Base-by-base conservation (phyloP, 2,797 vertebrate genomes). In the Brachyalestes nurse region DNA sequence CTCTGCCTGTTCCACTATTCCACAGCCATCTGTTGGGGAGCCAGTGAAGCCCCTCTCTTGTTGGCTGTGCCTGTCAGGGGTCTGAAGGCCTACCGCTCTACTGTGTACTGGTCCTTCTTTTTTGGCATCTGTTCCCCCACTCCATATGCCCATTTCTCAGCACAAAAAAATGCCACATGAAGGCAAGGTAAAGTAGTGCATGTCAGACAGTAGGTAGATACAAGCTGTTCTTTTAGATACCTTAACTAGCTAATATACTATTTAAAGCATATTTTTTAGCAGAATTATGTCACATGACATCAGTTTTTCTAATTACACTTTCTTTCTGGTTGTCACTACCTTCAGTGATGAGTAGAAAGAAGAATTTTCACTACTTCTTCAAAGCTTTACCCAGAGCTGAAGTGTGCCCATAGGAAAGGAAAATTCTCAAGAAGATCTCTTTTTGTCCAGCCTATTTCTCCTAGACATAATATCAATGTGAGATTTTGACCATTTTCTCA, bases 11-110 rank as follows among this genome's bases (percentile, higher is more conserved):
- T 82, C 28, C 12, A 67, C 74, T 82, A 9, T 85, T 67, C 57
- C 72, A 53, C 86, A 83, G 89, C 92, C 94, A 94, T 94, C 92
- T 93, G 93, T 91, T 87, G 87, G 86, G 85, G 85, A 78, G 91
- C 89, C 87, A 90, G 83, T 85, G 83, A 78, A 65, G 67, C 80
- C 83, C 84, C 88, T 84, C 78, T 86, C n/a, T 82, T 84, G 88
- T 65, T 81, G 72, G 75, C 82, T 62, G 13, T 78, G 78, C 42
- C 79, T 86, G 75, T 86, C 80, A 77, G 58, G 79, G 61, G 66
- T 72, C 67, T 79, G 42, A 82, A 85, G 77, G 61, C 78, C 60
- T 57, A 77, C 71, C 62, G 70, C 60, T 82, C 79, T 25, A 2
- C 49, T 47, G 40, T 60, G 79, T 57, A 73, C 49, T 72, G 51